Percentiles rank a stretch among this genome's conserved stretches.
phyloP scores from a whole-genome alignment of 2,888 invertebrate species.

The Hypselothyrea guttata region DNA sequence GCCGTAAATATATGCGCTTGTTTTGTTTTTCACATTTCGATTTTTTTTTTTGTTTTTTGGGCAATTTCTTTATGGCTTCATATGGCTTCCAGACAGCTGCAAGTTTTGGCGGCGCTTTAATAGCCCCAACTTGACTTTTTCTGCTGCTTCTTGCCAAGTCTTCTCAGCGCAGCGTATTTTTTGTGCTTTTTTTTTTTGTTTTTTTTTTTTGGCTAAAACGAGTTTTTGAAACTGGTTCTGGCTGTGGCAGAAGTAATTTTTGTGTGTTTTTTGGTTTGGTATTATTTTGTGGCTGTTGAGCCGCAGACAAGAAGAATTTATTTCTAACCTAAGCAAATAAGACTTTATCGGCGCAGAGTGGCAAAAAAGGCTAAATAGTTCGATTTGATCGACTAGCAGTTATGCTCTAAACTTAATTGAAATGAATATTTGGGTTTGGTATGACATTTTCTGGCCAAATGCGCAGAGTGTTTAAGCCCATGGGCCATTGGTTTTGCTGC shows the following conservation, averaged over 20 bases:
- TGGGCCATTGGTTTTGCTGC: slow-evolving; percentile 6
- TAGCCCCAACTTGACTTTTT: slow-evolving; percentile 65
- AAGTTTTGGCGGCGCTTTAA: slow-evolving; percentile 68
- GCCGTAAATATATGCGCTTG: slow-evolving; percentile 24
- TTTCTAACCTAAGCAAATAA: slow-evolving; percentile 75
- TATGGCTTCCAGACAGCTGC: slow-evolving; percentile 72
- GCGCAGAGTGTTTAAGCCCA: neutral
- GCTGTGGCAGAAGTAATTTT: slow-evolving; percentile 39
- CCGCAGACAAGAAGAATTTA: slow-evolving; percentile 64
- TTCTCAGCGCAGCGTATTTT: slow-evolving; percentile 5
- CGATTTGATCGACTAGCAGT: slow-evolving; percentile 30
- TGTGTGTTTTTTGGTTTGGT: slow-evolving; percentile 2
- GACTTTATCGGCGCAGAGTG: slow-evolving; percentile 63
- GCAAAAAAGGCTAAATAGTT: neutral
- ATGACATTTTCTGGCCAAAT: slow-evolving; percentile 1
- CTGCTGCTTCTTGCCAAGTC: slow-evolving; percentile 6
- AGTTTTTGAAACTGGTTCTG: slow-evolving; percentile 71
- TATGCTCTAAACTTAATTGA: slow-evolving; percentile 28
- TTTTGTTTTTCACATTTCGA: slow-evolving; percentile 10
- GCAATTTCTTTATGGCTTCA: slow-evolving; percentile 72
- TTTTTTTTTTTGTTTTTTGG: slow-evolving; percentile 24
- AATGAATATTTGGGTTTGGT: no score
- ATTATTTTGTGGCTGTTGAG: slow-evolving; percentile 22
- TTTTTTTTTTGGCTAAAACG: slow-evolving; percentile 65
- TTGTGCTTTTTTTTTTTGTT: slow-evolving; percentile 23